Base-by-base conservation (phyloP, 2,888 invertebrate species). In the Macaria liturata region DNA sequence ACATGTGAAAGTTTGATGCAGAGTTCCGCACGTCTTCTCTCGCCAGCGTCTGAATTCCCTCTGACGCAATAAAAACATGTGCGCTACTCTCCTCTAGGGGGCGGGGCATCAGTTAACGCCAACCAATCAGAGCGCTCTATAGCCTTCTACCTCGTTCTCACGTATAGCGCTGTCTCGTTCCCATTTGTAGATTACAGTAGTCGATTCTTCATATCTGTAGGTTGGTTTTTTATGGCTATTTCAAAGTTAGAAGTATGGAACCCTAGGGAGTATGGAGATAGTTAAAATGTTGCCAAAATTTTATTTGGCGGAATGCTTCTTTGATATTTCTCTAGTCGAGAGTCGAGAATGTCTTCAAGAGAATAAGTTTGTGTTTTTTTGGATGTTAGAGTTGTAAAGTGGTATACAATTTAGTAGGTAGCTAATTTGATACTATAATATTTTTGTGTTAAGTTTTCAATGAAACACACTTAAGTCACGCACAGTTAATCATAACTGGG, bases 41-140 rank as follows among this genome's bases (percentile, higher is more conserved):
- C 61, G 57, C 51, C 64, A 59, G 67, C 57, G 67, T 67, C 78
- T 76, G 67, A 75, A 73, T 74, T 72, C 77, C 76, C 70, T 85
- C 78, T 88, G 84, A 75, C 67, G 69, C 73, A 76, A 80, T 84
- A 87, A 88, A 88, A 87, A 86, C 86, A 85, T 82, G 83, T 81
- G 83, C 75, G 69, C 63, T 67, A 66, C 77, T 71, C 67, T 67
- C 71, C 65, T 64, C 59, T 55, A 64, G 59, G 61, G 72, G 88
- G 86, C 79, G 88, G 81, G 61, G 78, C 72, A 65, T 60, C 52
- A 20, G 20, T 6, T 5, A 5, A 4, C 44, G 9, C 31, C 55
- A 32, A 48, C 86, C 83, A 88, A 85, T 80, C 51, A 66, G 7
- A 43, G 8, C 4, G 2, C 34, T 1, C 7, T 1, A 46, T 60